Percentiles rank a stretch among this genome's conserved stretches.
phyloP scores from a whole-genome alignment of 2,113 vertebrate species.

The Hipposideros armiger region DNA sequence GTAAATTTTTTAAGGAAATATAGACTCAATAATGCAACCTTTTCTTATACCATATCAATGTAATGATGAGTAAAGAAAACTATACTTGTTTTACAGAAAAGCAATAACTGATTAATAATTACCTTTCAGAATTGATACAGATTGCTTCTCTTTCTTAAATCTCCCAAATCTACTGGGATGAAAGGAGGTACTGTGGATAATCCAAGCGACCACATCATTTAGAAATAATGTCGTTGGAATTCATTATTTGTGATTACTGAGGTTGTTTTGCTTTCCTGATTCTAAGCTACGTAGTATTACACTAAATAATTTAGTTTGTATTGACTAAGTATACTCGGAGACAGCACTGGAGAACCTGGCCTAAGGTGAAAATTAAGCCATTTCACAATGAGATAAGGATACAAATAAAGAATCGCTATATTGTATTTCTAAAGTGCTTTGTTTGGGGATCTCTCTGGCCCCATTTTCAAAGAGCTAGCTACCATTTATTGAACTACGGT shows the following conservation, averaged over 20 bases:
- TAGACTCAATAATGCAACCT: neutral
- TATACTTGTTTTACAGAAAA: conserved; percentile 33
- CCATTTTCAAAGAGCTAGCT: neutral
- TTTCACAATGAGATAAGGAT: neutral
- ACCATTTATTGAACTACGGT: neutral
- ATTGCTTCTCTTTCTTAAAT: conserved; percentile 20
- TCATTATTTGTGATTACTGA: neutral
- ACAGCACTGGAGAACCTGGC: neutral
- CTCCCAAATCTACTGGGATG: neutral
- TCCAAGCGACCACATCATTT: neutral
- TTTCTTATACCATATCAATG: neutral
- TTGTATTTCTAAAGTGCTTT: neutral
- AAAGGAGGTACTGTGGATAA: neutral
- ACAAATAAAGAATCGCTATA: neutral
- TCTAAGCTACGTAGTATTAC: neutral
- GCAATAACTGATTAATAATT: conserved; percentile 22
- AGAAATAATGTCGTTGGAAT: neutral
- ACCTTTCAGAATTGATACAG: neutral
- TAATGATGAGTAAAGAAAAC: neutral
- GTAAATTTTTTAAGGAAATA: neutral
- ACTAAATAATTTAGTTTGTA: conserved; percentile 7
- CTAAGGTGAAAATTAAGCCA: neutral
- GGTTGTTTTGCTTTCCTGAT: neutral
- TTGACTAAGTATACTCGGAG: neutral
- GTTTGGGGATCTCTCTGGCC: neutral